Conservation (phyloP, 2,797 vertebrate genomes). For the Tiaroga cobitis region DNA sequence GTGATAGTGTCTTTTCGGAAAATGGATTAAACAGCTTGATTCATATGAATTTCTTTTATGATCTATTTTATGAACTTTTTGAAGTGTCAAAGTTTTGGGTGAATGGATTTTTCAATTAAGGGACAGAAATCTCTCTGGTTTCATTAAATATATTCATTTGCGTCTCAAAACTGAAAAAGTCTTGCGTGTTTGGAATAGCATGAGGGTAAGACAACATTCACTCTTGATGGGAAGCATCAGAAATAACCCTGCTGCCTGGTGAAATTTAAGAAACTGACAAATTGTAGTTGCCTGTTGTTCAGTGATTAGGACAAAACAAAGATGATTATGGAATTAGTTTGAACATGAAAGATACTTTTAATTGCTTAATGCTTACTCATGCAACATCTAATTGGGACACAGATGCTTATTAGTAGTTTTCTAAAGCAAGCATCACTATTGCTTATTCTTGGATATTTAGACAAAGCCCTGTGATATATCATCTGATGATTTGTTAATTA, state of each 20-base stretch:
- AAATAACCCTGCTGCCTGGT: neutral
- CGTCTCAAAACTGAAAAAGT: neutral
- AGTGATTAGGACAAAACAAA: neutral
- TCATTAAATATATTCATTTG: neutral
- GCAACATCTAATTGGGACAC: neutral
- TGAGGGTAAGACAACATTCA: neutral
- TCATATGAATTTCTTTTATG: neutral
- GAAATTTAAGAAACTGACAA: neutral
- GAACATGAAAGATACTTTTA: neutral
- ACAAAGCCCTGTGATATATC: conserved; percentile 11
- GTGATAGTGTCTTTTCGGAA: neutral
- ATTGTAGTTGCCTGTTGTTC: neutral
- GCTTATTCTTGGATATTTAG: conserved; percentile 7
- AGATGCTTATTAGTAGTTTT: neutral
- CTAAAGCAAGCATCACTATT: neutral
- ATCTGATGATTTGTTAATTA: neutral
- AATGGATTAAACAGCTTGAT: neutral
- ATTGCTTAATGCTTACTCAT: neutral
- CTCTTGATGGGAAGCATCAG: neutral
- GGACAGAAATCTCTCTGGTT: neutral
- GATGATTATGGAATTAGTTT: neutral
- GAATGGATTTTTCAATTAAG: neutral
- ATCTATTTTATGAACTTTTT: neutral
- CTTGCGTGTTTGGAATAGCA: neutral
- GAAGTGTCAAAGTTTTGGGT: neutral